Conservation (phyloP, 2,797 vertebrate species). For the Phrynocephalus guinanensis region DNA sequence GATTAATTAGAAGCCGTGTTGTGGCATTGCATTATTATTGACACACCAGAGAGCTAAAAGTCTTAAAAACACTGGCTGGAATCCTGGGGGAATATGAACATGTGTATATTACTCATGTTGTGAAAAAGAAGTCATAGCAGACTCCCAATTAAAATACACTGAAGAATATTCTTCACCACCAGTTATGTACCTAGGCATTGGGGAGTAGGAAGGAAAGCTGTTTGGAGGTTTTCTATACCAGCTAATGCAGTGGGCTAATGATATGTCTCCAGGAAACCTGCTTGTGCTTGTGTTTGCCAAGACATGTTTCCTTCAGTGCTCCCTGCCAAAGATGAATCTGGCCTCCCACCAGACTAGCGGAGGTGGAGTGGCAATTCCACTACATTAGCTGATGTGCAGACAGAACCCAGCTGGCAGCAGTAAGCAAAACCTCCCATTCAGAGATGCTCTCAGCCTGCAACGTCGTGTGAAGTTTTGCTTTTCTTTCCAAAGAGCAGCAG, state of each 20-base stretch:
- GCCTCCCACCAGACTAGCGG: not conserved
- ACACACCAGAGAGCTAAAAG: not conserved
- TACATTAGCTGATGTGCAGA: not conserved
- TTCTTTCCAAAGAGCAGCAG: not conserved
- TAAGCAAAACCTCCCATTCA: constrained; percentile 13
- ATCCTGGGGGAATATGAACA: constrained; percentile 47
- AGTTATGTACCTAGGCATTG: constrained; percentile 17
- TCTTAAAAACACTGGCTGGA: not conserved
- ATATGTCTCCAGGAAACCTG: constrained; percentile 25
- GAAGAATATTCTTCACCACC: constrained; percentile 55
- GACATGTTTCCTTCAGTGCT: constrained; percentile 20
- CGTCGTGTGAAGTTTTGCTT: not conserved
- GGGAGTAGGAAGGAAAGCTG: constrained; percentile 48
- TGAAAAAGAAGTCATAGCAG: constrained; percentile 36
- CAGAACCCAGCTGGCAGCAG: constrained; percentile 24
- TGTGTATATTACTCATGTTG: constrained; percentile 57
- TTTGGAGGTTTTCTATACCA: constrained; percentile 26
- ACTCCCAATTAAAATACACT: constrained; percentile 65
- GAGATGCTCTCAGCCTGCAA: constrained; percentile 1
- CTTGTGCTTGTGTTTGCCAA: constrained; percentile 11
- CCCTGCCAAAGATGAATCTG: not conserved
- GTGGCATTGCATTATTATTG: not conserved
- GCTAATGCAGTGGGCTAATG: constrained; percentile 35
- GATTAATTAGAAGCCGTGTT: constrained; percentile 33
- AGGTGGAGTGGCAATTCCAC: constrained; percentile 33